Conservation (phyloP, 2,888 invertebrate genomes). For the Pseudolycoriella hygida region DNA sequence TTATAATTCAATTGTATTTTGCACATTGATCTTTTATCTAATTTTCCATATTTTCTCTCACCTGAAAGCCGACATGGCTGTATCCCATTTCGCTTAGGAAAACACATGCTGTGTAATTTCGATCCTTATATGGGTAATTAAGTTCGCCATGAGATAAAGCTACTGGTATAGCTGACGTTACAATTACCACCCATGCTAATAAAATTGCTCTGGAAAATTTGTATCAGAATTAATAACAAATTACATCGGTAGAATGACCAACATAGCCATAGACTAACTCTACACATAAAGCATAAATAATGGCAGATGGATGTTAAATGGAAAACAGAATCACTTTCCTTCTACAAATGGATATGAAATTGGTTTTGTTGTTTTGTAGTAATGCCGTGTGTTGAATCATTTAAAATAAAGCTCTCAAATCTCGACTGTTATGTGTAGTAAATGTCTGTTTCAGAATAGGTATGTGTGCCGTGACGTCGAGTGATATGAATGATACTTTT, state of each 20-base stretch:
- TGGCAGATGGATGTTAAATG: too few species aligned
- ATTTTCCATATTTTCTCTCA: constrained; percentile 9
- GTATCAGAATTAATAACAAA: background rate
- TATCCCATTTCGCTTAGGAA: constrained; percentile 45
- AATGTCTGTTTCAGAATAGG: too few species aligned
- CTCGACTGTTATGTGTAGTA: too few species aligned
- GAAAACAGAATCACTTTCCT: too few species aligned
- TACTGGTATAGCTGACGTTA: constrained; percentile 60
- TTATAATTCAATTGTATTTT: background rate
- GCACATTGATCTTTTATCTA: background rate
- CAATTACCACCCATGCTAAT: constrained; percentile 64
- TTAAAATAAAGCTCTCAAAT: too few species aligned
- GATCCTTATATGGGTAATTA: constrained; percentile 42
- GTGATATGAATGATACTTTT: too few species aligned
- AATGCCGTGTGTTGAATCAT: too few species aligned
- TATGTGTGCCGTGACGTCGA: too few species aligned
- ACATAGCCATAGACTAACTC: too few species aligned
- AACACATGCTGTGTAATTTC: constrained; percentile 48
- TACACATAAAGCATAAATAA: background rate
- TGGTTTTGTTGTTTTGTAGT: too few species aligned
- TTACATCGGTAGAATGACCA: too few species aligned
- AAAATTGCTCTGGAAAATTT: constrained; percentile 41
- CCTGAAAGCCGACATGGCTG: constrained; percentile 31
- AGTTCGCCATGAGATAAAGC: constrained; percentile 60
- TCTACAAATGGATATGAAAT: too few species aligned